phyloP scores from a whole-genome alignment of 2,113 vertebrate genomes.

The Dunckerocampus dactyliophorus region DNA sequence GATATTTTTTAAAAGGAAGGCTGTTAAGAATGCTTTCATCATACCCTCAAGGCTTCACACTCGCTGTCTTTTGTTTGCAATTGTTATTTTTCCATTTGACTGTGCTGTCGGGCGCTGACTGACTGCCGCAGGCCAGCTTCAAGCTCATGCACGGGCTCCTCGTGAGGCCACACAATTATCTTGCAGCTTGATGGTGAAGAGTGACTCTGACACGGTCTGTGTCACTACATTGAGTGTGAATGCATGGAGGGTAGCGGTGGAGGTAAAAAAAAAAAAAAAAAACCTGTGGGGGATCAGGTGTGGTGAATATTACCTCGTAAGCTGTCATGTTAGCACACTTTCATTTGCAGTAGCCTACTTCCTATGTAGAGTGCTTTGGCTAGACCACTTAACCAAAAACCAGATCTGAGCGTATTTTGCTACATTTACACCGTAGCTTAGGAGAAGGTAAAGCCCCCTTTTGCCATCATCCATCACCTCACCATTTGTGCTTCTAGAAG shows the following conservation, averaged over 20 bases:
- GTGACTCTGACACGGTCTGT: constrained; percentile 54
- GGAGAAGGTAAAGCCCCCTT: constrained; percentile 6
- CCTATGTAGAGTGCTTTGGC: constrained; percentile 20
- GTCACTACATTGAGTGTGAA: constrained; percentile 41
- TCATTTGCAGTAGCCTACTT: constrained; percentile 12
- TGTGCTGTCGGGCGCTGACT: constrained; percentile 20
- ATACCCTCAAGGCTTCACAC: constrained; percentile 15
- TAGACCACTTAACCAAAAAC: constrained; percentile 1
- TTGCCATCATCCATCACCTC: constrained; percentile 75
- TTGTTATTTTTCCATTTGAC: constrained; percentile 37
- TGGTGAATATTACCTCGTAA: constrained; percentile 16
- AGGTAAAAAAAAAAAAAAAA: constrained; percentile 41
- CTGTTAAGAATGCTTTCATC: constrained; percentile 25
- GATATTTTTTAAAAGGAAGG: constrained; percentile 13
- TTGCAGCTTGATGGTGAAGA: constrained; percentile 48
- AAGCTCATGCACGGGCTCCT: constrained; percentile 25
- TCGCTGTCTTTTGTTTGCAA: constrained; percentile 10
- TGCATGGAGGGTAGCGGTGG: constrained; percentile 31
- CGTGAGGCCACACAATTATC: constrained; percentile 52
- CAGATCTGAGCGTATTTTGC: constrained; percentile 7
- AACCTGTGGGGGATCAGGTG: constrained; percentile 39
- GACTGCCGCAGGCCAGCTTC: constrained; percentile 37
- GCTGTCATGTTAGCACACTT: constrained; percentile 36
- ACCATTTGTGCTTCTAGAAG: constrained; percentile 75
- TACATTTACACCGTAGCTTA: constrained; percentile 13